Percentiles rank a stretch among this genome's conserved stretches.
Evolutionary conservation across 2,888 invertebrate genomes (phyloP).

Genomic region (Plebejus anna): DNA sequence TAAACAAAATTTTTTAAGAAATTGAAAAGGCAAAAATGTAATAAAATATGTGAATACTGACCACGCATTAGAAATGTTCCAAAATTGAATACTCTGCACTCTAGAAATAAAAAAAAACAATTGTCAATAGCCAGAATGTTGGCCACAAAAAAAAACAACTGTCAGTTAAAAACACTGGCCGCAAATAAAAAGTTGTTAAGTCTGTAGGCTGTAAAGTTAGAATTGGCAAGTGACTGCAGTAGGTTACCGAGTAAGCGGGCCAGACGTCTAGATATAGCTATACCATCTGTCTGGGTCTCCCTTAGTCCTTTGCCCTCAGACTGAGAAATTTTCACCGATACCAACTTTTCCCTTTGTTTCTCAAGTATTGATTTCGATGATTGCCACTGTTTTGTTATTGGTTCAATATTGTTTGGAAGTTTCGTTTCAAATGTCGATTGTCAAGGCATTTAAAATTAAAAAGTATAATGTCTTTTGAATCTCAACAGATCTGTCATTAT

Average conservation of each 20-base stretch:
- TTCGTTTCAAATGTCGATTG: neutral
- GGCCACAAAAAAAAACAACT: neutral
- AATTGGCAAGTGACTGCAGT: slow-evolving; percentile 20
- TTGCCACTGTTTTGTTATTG: neutral
- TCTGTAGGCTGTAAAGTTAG: slow-evolving; percentile 19
- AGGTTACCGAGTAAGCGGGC: slow-evolving; percentile 15
- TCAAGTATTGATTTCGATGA: neutral
- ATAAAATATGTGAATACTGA: too few species aligned
- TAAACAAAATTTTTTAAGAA: too few species aligned
- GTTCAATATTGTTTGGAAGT: neutral
- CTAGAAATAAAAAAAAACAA: neutral
- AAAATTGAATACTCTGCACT: too few species aligned
- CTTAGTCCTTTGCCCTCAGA: slow-evolving; percentile 18
- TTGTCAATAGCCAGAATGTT: neutral
- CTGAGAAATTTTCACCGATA: neutral
- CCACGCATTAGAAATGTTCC: too few species aligned
- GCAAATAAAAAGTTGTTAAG: slow-evolving; percentile 15
- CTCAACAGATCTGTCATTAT: neutral
- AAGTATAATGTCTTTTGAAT: neutral
- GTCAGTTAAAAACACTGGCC: neutral
- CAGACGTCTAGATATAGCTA: slow-evolving; percentile 14
- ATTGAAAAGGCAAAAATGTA: too few species aligned
- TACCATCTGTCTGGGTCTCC: slow-evolving; percentile 9
- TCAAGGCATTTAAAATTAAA: neutral
- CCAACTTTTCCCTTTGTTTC: neutral